phyloP scores from a whole-genome alignment of 2,113 vertebrate species.

The Petrocephalus zakoni region DNA sequence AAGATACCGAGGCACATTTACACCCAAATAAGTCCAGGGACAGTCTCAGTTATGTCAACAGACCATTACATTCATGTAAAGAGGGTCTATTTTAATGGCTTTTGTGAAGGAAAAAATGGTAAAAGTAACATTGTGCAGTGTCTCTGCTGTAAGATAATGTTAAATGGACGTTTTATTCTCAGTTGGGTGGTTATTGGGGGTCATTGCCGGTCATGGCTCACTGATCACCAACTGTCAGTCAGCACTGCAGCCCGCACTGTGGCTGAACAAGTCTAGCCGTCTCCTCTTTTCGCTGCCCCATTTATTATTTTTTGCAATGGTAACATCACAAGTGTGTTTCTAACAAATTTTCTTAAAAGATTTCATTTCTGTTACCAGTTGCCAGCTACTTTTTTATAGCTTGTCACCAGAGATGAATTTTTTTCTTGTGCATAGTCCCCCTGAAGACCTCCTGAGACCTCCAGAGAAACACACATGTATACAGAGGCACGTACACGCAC shows the following conservation, averaged over 20 bases:
- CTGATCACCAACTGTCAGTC: neutral
- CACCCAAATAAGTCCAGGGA: neutral
- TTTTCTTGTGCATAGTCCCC: slow-evolving; percentile 61
- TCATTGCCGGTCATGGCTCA: neutral
- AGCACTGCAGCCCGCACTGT: neutral
- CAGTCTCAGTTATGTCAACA: neutral
- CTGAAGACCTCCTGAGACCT: slow-evolving; percentile 73
- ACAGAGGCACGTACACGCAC: neutral
- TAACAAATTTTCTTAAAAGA: neutral
- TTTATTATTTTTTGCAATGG: neutral
- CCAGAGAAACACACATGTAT: slow-evolving; percentile 45
- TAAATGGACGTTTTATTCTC: neutral
- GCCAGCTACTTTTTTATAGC: neutral
- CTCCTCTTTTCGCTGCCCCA: neutral
- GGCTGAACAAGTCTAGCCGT: neutral
- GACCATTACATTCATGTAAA: neutral
- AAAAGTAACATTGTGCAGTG: neutral
- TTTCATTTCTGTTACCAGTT: neutral
- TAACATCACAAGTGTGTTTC: neutral
- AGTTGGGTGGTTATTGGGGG: neutral
- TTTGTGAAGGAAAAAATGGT: neutral
- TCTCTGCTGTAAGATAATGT: neutral
- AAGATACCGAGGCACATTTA: neutral
- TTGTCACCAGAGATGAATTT: neutral
- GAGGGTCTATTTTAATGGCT: neutral